These are phyloP conservation scores for Calyptommatus sinebrachiatus DNA, from an alignment of 2,113 vertebrate species.

Conservation along the genomic window DNA sequence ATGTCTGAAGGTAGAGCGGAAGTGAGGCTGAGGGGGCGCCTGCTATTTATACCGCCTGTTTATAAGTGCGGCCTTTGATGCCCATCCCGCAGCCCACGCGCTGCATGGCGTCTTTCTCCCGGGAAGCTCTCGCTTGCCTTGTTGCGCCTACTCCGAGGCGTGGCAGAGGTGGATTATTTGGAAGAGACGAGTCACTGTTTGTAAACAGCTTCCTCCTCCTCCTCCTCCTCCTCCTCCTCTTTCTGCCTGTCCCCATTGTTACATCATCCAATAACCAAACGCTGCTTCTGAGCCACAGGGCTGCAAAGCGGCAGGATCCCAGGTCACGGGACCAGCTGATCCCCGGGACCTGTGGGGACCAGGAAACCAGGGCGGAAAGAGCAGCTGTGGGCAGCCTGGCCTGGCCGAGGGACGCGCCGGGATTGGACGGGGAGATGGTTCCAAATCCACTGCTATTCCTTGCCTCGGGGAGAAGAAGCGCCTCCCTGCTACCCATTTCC, in stretches of 20 bases:
- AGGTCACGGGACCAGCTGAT: background rate
- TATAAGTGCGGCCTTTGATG: background rate
- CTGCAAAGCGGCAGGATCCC: background rate
- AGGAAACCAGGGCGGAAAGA: too few relatives aligned
- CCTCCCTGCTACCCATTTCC: too few relatives aligned
- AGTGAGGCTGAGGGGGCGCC: background rate
- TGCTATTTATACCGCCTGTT: conserved; percentile 15
- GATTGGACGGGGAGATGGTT: background rate
- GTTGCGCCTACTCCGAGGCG: background rate
- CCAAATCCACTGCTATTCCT: background rate
- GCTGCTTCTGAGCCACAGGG: background rate
- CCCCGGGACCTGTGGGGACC: too few relatives aligned
- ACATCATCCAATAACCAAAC: background rate
- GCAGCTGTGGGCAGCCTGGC: background rate
- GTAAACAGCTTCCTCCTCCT: background rate
- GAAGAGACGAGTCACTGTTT: background rate
- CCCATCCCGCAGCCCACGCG: background rate
- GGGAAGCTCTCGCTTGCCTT: background rate
- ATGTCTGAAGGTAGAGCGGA: background rate
- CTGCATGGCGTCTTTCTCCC: background rate
- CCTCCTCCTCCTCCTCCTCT: too few relatives aligned
- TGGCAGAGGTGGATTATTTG: background rate
- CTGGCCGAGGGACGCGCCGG: background rate
- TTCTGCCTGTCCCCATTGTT: background rate
- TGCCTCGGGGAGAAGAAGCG: background rate